These are phyloP conservation scores for Telenomus remus DNA, from an alignment of 1,140 invertebrate genomes.

Conservation along the genomic window DNA sequence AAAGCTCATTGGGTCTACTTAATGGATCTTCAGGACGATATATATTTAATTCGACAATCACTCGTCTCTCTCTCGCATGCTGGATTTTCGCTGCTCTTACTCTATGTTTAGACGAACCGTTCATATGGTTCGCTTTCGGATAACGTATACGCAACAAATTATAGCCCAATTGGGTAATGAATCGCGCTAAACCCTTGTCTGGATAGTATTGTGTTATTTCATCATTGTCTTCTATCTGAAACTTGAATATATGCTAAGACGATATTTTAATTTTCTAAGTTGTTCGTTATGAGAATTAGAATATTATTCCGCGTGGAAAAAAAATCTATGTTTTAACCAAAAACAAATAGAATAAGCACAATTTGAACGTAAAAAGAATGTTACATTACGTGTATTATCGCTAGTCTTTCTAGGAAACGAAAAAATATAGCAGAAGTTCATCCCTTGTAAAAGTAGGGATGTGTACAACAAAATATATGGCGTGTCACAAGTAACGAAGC, in stretches of 20 bases:
- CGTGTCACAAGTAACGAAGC: conserved; percentile 53
- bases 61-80: conserved; percentile 40
- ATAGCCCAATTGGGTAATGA: conserved; percentile 59
- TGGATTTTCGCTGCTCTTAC: conserved; percentile 1
- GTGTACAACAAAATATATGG: conserved; percentile 38
- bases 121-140: conserved; percentile 55
- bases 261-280: no score
- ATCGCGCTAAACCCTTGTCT: conserved; percentile 47
- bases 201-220: conserved; percentile 46
- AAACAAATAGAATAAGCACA: conserved; percentile 19
- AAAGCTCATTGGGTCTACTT: conserved; percentile 61
- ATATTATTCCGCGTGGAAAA: no score
- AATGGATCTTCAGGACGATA: conserved; percentile 62
- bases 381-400: no score
- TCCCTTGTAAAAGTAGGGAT: conserved; percentile 17
- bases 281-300: no score
- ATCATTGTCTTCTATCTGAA: no score
- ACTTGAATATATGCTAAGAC: no score
- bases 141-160: conserved; percentile 54
- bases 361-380: no score
- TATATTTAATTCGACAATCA: conserved; percentile 60
- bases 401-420: background rate
- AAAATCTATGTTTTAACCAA: no score
- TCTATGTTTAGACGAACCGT: conserved; percentile 40
- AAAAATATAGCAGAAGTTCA: conserved; percentile 1